Percentiles rank a stretch among this genome's conserved stretches.
These are phyloP conservation scores for Brachypalpus laphriformis DNA, from an alignment of 2,888 invertebrate species.

Conservation along the genomic window DNA sequence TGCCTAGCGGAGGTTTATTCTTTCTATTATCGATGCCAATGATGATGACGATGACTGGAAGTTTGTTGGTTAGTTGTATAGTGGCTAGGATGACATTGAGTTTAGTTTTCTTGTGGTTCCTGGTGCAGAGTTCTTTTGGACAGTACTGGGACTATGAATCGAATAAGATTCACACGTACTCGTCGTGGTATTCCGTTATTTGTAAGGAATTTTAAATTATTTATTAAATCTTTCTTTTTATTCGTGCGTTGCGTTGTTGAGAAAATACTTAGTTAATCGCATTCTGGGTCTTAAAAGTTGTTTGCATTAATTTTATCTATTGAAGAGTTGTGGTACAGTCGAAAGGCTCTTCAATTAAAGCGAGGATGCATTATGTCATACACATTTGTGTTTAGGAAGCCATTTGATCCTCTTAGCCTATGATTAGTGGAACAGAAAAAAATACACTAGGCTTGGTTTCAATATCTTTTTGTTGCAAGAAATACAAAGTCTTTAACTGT, in stretches of 20 bases:
- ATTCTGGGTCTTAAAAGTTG: too few relatives aligned
- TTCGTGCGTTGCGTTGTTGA: not conserved
- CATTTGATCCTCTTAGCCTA: too few relatives aligned
- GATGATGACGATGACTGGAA: conserved; percentile 2
- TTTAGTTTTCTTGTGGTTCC: conserved; percentile 57
- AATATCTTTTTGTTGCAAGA: too few relatives aligned
- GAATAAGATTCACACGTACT: conserved; percentile 71
- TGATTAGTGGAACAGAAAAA: too few relatives aligned
- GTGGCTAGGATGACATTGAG: conserved; percentile 60
- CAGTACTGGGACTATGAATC: conserved; percentile 75
- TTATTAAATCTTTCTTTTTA: not conserved
- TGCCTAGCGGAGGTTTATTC: conserved; percentile 38
- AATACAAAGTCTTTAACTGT: too few relatives aligned
- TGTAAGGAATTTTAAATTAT: conserved; percentile 65
- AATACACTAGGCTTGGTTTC: too few relatives aligned
- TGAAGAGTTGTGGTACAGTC: too few relatives aligned
- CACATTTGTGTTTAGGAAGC: too few relatives aligned
- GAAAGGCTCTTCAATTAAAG: too few relatives aligned
- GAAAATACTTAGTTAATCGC: too few relatives aligned
- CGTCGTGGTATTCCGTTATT: conserved; percentile 76
- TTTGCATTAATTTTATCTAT: too few relatives aligned
- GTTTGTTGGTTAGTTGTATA: conserved; percentile 39
- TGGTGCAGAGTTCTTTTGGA: conserved; percentile 27
- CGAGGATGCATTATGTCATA: too few relatives aligned
- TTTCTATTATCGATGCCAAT: conserved; percentile 11